Percentiles rank a stretch among this genome's conserved stretches.
phyloP scores from a whole-genome alignment of 2,797 vertebrate species.

The Sebastes vulpes region DNA sequence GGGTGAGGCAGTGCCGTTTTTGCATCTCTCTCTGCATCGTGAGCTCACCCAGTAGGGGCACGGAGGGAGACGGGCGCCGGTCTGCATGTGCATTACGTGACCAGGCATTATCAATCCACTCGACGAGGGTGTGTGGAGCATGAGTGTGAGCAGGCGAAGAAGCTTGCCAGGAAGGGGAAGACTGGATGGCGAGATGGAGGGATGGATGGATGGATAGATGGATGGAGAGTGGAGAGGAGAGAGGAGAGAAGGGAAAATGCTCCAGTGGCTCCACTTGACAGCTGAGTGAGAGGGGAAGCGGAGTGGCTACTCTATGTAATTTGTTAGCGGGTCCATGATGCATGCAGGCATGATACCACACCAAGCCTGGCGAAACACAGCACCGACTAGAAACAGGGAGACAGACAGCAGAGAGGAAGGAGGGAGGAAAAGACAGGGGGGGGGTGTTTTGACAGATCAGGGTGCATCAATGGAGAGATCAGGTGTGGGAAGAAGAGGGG shows the following conservation, averaged over 20 bases:
- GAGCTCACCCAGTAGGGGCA: too few relatives aligned
- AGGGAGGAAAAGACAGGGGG: conserved; percentile 11
- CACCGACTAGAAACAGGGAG: conserved; percentile 23
- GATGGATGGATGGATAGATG: conserved; percentile 29
- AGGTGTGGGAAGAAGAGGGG: conserved; percentile 30
- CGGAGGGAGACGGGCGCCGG: too few relatives aligned
- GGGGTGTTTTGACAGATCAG: conserved; percentile 58
- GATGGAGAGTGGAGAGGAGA: conserved; percentile 53
- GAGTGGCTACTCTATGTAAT: conserved; percentile 85
- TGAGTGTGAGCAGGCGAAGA: conserved; percentile 24
- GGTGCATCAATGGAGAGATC: conserved; percentile 56
- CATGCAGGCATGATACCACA: conserved; percentile 81
- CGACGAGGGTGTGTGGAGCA: neutral
- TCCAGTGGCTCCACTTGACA: conserved; percentile 84
- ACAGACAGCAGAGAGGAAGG: conserved; percentile 22
- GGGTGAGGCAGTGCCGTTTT: too few relatives aligned
- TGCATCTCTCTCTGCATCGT: too few relatives aligned
- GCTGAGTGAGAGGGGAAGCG: conserved; percentile 84
- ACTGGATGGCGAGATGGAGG: conserved; percentile 42
- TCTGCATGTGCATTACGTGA: too few relatives aligned
- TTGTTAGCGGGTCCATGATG: conserved; percentile 84
- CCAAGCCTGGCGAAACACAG: conserved; percentile 64
- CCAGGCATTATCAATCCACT: too few relatives aligned
- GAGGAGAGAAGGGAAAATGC: conserved; percentile 63
- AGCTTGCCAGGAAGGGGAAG: conserved; percentile 21